phyloP scores from a whole-genome alignment of 2,888 invertebrate species.

The Mantis religiosa region DNA sequence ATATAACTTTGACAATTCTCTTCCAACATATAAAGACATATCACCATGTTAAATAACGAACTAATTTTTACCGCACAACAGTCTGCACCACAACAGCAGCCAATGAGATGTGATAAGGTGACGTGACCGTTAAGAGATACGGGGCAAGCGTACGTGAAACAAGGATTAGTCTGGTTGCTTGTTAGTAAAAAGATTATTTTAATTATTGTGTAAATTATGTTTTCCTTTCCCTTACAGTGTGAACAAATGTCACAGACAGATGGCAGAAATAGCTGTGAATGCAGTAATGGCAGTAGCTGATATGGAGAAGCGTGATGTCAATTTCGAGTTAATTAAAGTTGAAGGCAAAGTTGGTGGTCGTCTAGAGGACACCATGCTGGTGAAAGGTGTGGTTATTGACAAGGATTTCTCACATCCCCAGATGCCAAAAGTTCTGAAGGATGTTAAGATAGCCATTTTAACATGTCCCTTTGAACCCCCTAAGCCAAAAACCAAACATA shows the following conservation, averaged over 20 bases:
- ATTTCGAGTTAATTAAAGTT: slow-evolving; percentile 98
- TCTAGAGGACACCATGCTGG: slow-evolving; percentile 93
- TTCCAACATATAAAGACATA: too few relatives aligned
- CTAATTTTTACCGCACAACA: too few relatives aligned
- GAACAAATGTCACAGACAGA: slow-evolving; percentile 92
- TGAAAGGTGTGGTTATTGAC: slow-evolving; percentile 95
- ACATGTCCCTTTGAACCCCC: slow-evolving; percentile 99
- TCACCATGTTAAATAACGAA: too few relatives aligned
- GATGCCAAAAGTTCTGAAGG: slow-evolving; percentile 86
- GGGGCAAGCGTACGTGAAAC: too few relatives aligned
- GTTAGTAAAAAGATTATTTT: neutral
- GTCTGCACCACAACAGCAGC: too few relatives aligned
- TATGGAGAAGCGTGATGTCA: slow-evolving; percentile 88
- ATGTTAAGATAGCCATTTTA: slow-evolving; percentile 94
- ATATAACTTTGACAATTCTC: too few relatives aligned
- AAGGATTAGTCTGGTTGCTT: neutral
- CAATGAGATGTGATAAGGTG: too few relatives aligned
- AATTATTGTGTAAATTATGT: neutral
- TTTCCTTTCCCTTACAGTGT: slow-evolving; percentile 53
- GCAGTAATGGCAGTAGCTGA: slow-evolving; percentile 96
- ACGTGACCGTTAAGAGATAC: too few relatives aligned
- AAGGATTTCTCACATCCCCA: slow-evolving; percentile 99
- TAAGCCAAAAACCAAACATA: slow-evolving; percentile 99
- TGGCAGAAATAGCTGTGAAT: slow-evolving; percentile 98
- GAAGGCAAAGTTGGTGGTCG: slow-evolving; percentile 96